Evolutionary conservation across 2,797 vertebrate species (phyloP), one percentile per base, ranked within the genome.

Genomic region (Ataeniobius toweri): DNA sequence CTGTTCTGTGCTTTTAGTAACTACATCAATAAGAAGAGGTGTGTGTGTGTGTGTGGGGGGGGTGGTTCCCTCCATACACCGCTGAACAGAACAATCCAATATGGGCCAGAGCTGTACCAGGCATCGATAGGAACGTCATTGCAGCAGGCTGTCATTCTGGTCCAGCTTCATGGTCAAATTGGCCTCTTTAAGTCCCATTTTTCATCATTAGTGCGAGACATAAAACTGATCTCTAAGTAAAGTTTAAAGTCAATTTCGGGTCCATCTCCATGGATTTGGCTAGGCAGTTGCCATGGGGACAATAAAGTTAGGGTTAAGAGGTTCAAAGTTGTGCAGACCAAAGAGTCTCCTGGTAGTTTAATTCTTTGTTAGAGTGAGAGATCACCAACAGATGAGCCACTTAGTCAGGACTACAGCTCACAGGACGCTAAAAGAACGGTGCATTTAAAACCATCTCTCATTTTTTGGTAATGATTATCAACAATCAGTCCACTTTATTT

Each of bases 141-240:
- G 50, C 41, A 26, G 85, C 80, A 41, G 80, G 81, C 75, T 81
- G 85, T 76, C 89, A 85, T 85, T 90, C 81, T 51, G 82, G 63
- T 83, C 78, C 84, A 78, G 86, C 75, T 85, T 85, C 61, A 12
- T 65, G 83, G 79, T 86, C 79, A 86, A 50, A 88, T 79, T 80
- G 85, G 84, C 83, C 85, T 81, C 87, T 85, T 89, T 93, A 88
- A 85, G 74, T 79, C 86, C 89, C 92, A 93, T 94, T 93, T 93
- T 91, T 94, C 93, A 91, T 92, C 89, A 93, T 94, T 94, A 94
- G 91, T 83, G 74, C 31, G 72, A 81, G 93, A 94, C 93, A 80
- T 90, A 85, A 92, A 92, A 85, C 86, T 93, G 89, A 91, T 92
- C 87, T 90, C 56, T 91, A 92, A 91, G 85, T 93, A 91, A 89